Conservation (phyloP, 2,113 vertebrate species). For the Turnix velox region DNA sequence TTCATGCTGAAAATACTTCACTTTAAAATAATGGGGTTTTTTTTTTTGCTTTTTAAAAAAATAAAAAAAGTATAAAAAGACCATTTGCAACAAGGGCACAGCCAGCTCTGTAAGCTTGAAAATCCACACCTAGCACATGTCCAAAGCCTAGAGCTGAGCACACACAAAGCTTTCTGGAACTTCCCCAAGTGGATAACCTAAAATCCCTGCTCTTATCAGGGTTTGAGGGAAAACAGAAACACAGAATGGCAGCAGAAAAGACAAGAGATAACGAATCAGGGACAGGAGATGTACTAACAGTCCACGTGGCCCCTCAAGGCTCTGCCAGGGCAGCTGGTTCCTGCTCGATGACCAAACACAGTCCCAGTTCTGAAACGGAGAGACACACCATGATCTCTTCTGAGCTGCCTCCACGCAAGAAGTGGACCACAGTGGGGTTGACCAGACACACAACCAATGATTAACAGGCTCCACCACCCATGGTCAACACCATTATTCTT, state of each 20-base stretch:
- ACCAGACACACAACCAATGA: background rate
- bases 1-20: background rate
- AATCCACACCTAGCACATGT: background rate
- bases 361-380: background rate
- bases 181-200: background rate
- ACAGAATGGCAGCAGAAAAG: background rate
- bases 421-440: background rate
- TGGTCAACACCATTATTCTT: accelerated
- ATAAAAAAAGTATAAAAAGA: background rate
- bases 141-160: background rate
- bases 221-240: background rate
- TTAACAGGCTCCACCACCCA: background rate
- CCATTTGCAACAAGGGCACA: background rate
- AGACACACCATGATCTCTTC: background rate
- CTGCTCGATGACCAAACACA: accelerated
- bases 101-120: background rate
- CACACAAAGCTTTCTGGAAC: accelerated
- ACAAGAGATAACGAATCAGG: background rate
- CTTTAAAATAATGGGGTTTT: background rate
- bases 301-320: background rate
- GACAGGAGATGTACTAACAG: background rate
- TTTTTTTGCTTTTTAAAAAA: background rate
- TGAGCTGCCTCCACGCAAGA: background rate
- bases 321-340: background rate
- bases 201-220: background rate